A percentile compares a stretch with the other conserved stretches of the same genome.
These are phyloP conservation scores for Eupithecia pulchellata DNA, from an alignment of 2,888 invertebrate genomes.

Conservation along the genomic window DNA sequence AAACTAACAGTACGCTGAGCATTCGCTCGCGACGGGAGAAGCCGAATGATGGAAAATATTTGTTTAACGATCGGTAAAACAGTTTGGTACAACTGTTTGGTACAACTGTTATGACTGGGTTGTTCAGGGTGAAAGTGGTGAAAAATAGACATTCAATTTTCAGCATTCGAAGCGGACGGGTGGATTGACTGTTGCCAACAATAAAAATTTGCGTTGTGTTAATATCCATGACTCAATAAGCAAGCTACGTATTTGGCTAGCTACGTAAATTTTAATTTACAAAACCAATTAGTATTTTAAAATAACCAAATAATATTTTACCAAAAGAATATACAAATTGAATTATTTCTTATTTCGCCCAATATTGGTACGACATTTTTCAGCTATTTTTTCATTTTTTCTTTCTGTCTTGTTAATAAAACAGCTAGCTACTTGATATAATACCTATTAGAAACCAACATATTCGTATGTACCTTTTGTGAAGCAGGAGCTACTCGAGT, in stretches of 20 bases:
- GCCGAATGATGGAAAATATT: slow-evolving; percentile 42
- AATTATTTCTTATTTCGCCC: no score
- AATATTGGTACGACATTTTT: no score
- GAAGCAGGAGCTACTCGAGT: background rate
- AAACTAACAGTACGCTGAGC: slow-evolving; percentile 55
- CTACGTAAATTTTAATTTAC: no score
- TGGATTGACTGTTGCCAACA: background rate
- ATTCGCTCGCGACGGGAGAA: slow-evolving; percentile 34
- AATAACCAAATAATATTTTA: no score
- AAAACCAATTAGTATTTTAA: no score
- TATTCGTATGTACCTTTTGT: background rate
- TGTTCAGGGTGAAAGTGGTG: background rate
- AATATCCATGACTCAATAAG: background rate
- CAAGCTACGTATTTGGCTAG: background rate
- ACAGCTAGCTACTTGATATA: background rate
- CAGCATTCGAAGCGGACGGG: background rate
- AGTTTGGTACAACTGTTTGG: background rate
- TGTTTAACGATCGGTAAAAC: slow-evolving; percentile 23
- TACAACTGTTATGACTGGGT: background rate
- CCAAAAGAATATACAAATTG: no score
- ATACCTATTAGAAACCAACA: background rate
- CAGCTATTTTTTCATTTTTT: background rate
- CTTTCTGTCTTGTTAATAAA: background rate
- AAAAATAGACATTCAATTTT: background rate
- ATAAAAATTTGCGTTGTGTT: no score